phyloP scores from a whole-genome alignment of 2,888 invertebrate genomes.

The Chymomyza procnemis region DNA sequence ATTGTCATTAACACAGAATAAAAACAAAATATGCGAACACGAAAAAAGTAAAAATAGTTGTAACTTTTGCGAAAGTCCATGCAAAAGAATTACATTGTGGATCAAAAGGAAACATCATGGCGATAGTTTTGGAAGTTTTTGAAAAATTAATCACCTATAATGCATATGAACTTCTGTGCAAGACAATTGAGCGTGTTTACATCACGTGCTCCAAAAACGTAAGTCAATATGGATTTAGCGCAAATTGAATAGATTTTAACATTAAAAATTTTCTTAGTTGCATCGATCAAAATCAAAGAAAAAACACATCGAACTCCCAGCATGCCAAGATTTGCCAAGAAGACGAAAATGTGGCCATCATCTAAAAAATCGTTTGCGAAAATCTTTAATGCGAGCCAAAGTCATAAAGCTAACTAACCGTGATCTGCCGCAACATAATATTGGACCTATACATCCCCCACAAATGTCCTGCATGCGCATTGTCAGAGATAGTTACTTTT shows the following conservation, averaged over 20 bases:
- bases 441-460: conserved; percentile 67
- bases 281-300: neutral
- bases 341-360: too few relatives aligned
- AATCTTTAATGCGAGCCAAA: neutral
- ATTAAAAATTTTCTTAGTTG: neutral
- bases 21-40: neutral
- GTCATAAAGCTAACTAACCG: conserved; percentile 10
- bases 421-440: conserved; percentile 11
- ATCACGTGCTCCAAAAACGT: conserved; percentile 31
- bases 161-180: conserved; percentile 40
- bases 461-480: conserved; percentile 69
- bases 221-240: conserved; percentile 16
- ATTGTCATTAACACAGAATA: neutral
- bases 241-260: neutral
- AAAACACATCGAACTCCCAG: neutral
- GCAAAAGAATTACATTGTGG: neutral
- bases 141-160: conserved; percentile 42
- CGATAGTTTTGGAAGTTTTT: conserved; percentile 47
- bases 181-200: conserved; percentile 24
- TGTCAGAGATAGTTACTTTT: conserved; percentile 76
- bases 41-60: neutral
- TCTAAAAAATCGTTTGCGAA: neutral
- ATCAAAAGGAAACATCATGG: conserved; percentile 27
- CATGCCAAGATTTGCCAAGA: neutral
- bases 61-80: neutral